Evolutionary conservation across 2,888 invertebrate species (phyloP).

Genomic region (Pterobdella sp.): DNA sequence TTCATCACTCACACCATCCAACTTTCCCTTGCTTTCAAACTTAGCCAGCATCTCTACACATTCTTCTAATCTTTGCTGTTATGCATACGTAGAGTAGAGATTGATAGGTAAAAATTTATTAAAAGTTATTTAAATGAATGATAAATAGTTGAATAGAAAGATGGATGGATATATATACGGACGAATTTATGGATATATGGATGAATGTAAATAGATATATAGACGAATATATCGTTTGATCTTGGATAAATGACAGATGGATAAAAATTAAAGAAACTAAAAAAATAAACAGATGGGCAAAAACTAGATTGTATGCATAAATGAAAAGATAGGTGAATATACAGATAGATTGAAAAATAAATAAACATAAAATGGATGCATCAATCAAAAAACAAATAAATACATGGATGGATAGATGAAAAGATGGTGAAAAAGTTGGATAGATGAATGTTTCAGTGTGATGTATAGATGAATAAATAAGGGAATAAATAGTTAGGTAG

Average conservation of each 20-base stretch:
- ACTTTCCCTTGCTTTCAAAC: slow-evolving; percentile 44
- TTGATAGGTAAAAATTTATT: not conserved
- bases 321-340: not conserved
- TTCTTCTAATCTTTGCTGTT: slow-evolving; percentile 46
- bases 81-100: slow-evolving; percentile 20
- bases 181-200: not conserved
- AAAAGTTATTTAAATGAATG: not conserved
- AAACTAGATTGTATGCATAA: not conserved
- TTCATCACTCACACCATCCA: slow-evolving; percentile 43
- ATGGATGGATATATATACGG: not conserved
- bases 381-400: too few relatives aligned
- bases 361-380: not conserved
- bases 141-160: not conserved
- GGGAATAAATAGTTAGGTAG: not conserved
- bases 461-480: not conserved
- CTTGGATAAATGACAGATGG: too few relatives aligned
- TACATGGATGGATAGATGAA: too few relatives aligned
- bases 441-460: not conserved
- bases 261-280: not conserved
- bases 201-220: not conserved
- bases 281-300: not conserved
- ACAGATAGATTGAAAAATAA: not conserved
- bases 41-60: slow-evolving; percentile 49
- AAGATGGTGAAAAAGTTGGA: not conserved
- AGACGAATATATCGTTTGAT: not conserved